Percentiles rank a stretch among this genome's conserved stretches.
Conservation (phyloP, 2,797 vertebrate genomes). For the Chaunax sp. region DNA sequence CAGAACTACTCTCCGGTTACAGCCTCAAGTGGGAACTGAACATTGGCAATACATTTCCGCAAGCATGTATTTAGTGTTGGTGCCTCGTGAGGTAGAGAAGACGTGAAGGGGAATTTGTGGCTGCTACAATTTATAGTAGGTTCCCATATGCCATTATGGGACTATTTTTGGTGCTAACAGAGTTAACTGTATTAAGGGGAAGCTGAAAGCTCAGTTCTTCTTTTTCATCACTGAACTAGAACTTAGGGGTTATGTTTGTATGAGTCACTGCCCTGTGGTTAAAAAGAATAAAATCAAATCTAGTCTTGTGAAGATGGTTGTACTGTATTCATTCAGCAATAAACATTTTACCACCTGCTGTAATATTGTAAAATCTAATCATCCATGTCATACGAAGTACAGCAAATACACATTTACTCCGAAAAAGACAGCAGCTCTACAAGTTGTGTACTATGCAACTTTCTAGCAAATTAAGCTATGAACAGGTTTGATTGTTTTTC, state of each 20-base stretch:
- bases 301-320: background rate
- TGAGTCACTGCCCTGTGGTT: background rate
- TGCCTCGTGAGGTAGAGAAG: background rate
- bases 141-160: conserved; percentile 44
- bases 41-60: conserved; percentile 6
- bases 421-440: background rate
- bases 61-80: conserved; percentile 3
- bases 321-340: background rate
- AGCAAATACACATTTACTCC: background rate
- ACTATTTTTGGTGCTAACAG: conserved; percentile 39
- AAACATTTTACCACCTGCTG: no score
- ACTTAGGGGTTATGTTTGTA: conserved; percentile 1
- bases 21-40: conserved; percentile 12
- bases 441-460: background rate
- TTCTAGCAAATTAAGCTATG: no score
- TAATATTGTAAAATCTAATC: no score
- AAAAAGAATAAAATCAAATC: background rate
- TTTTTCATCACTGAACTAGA: conserved; percentile 45
- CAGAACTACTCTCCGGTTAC: conserved; percentile 9
- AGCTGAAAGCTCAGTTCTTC: conserved; percentile 52
- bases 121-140: conserved; percentile 33
- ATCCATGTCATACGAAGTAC: no score
- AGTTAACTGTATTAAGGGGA: conserved; percentile 50
- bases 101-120: conserved; percentile 36
- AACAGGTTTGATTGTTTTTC: no score